Evolutionary conservation across 2,888 invertebrate genomes (phyloP).

Genomic region (Caenorhabditis sinica): DNA sequence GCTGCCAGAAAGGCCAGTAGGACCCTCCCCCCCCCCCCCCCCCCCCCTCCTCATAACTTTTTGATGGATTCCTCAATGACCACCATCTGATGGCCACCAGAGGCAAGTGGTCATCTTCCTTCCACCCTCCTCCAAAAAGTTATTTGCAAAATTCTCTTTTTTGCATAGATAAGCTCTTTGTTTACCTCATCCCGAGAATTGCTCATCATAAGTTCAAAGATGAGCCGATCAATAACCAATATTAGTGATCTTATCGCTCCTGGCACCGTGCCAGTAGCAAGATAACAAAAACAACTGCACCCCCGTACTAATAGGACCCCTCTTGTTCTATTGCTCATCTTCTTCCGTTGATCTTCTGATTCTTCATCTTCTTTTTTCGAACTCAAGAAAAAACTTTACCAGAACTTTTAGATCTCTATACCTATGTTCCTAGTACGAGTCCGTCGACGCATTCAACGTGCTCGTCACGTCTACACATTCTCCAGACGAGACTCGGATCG

Average conservation of each 20-base stretch:
- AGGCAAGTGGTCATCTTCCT: not conserved
- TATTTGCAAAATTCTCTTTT: not conserved
- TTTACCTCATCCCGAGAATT: constrained; percentile 1
- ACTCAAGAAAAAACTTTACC: not conserved
- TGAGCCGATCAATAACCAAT: constrained; percentile 52
- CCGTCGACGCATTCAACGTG: constrained; percentile 51
- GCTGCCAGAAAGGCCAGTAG: too few species aligned
- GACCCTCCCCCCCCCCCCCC: too few species aligned
- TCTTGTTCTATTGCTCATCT: constrained; percentile 6
- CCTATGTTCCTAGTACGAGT: constrained; percentile 49
- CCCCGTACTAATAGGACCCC: too few species aligned
- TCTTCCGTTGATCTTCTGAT: not conserved
- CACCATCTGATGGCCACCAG: constrained; percentile 13
- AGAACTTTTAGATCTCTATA: constrained; percentile 21
- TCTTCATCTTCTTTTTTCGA: not conserved
- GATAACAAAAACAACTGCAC: constrained; percentile 14
- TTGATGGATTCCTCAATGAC: constrained; percentile 46
- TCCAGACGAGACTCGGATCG: constrained; percentile 54
- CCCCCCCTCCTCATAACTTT: constrained; percentile 45
- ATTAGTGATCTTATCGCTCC: not conserved
- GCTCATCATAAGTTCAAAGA: constrained; percentile 42
- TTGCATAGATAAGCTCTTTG: constrained; percentile 25
- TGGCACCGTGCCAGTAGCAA: constrained; percentile 30
- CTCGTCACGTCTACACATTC: constrained; percentile 27
- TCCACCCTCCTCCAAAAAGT: constrained; percentile 8